phyloP scores from a whole-genome alignment of 1,140 invertebrate genomes.

The Drosophila sulfurigaster region DNA sequence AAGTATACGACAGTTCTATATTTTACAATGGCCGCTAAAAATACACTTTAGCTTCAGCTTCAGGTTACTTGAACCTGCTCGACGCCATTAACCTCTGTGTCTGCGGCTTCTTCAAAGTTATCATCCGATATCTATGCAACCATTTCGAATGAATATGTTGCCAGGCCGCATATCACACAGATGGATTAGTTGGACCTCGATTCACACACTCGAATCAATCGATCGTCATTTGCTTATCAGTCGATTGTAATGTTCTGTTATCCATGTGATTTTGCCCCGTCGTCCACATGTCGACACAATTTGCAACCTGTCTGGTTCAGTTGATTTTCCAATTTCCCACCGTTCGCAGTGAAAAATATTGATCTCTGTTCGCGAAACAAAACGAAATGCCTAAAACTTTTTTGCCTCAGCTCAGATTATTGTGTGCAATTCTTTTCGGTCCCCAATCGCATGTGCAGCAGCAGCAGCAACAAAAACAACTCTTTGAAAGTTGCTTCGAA shows the following conservation, averaged over 20 bases:
- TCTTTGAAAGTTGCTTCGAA: conserved; percentile 44
- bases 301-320: conserved; percentile 20
- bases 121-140: not conserved
- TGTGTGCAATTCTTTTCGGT: conserved; percentile 33
- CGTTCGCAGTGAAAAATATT: conserved; percentile 30
- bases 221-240: conserved; percentile 14
- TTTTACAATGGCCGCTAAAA: conserved; percentile 59
- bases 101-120: not conserved
- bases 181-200: not conserved
- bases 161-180: conserved; percentile 5
- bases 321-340: conserved; percentile 41
- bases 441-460: conserved; percentile 7
- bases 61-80: not conserved
- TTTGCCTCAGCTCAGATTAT: conserved; percentile 33
- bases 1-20: conserved; percentile 27
- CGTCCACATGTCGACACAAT: not conserved
- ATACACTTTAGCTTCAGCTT: conserved; percentile 28
- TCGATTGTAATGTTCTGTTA: conserved; percentile 18
- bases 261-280: conserved; percentile 8
- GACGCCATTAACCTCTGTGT: conserved; percentile 1
- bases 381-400: conserved; percentile 71
- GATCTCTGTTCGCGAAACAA: conserved; percentile 39
- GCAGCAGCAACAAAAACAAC: conserved; percentile 1
- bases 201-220: conserved; percentile 26
- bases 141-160: conserved; percentile 1